These are phyloP conservation scores for Drepanosiphum platanoidis DNA, from an alignment of 2,888 invertebrate species.

Conservation along the genomic window DNA sequence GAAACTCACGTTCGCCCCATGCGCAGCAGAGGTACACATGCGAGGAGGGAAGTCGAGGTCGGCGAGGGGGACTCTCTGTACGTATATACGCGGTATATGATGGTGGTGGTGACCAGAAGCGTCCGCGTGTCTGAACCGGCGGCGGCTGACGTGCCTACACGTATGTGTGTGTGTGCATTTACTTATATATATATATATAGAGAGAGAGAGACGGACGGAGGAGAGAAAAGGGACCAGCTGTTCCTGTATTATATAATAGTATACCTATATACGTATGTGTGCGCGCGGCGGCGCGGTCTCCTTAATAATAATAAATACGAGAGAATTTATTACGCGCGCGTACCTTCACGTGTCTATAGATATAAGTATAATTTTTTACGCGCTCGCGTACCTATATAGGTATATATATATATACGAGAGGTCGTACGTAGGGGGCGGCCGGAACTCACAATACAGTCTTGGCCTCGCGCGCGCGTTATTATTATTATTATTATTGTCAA, in stretches of 20 bases:
- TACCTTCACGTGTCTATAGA: too few species aligned
- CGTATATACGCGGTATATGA: not conserved
- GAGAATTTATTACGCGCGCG: slow-evolving; percentile 39
- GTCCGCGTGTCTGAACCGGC: slow-evolving; percentile 57
- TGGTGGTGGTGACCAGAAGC: slow-evolving; percentile 44
- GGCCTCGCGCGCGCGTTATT: slow-evolving; percentile 19
- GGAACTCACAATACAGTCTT: slow-evolving; percentile 44
- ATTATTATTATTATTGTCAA: slow-evolving; percentile 30
- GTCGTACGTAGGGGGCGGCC: slow-evolving; percentile 15
- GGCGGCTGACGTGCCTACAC: not conserved
- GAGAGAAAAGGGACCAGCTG: slow-evolving; percentile 35
- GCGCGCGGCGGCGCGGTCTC: too few species aligned
- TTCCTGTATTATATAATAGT: not conserved
- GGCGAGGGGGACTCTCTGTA: not conserved
- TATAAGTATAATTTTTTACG: not conserved
- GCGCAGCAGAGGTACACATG: not conserved
- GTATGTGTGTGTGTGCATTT: not conserved
- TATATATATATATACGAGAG: not conserved
- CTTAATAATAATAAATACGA: not conserved
- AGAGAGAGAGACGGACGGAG: not conserved
- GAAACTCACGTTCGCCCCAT: slow-evolving; percentile 52
- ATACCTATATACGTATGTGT: not conserved
- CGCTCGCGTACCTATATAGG: not conserved
- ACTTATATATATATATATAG: too few species aligned
- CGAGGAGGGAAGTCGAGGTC: not conserved